These are phyloP conservation scores for Serinus canaria DNA, from an alignment of 2,113 vertebrate species.

Conservation along the genomic window DNA sequence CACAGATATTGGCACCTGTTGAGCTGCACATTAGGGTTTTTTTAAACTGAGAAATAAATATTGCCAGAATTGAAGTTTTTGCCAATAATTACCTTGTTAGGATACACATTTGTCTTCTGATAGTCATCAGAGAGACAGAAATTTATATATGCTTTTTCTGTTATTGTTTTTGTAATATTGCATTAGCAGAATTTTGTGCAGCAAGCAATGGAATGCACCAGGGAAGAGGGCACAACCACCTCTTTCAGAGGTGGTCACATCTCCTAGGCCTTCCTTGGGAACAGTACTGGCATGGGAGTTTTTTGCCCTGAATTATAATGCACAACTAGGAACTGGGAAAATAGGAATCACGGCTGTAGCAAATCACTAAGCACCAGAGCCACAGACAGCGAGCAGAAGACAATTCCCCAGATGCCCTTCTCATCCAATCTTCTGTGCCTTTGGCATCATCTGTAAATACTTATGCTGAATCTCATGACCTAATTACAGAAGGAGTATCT, in stretches of 20 bases:
- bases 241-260: not conserved
- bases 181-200: not conserved
- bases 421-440: not conserved
- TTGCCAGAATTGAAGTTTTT: not conserved
- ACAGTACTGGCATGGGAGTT: not conserved
- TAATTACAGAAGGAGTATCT: not conserved
- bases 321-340: not conserved
- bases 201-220: not conserved
- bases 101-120: not conserved
- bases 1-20: not conserved
- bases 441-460: not conserved
- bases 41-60: not conserved
- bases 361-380: not conserved
- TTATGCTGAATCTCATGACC: not conserved
- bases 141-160: not conserved
- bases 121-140: not conserved
- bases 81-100: not conserved
- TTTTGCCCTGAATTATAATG: not conserved
- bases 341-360: not conserved
- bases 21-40: not conserved
- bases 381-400: not conserved
- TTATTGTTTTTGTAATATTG: not conserved
- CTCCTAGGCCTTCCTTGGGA: not conserved
- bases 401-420: not conserved
- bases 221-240: not conserved